Conservation (phyloP, 2,888 invertebrate species). For the Nasonovia ribisnigri region DNA sequence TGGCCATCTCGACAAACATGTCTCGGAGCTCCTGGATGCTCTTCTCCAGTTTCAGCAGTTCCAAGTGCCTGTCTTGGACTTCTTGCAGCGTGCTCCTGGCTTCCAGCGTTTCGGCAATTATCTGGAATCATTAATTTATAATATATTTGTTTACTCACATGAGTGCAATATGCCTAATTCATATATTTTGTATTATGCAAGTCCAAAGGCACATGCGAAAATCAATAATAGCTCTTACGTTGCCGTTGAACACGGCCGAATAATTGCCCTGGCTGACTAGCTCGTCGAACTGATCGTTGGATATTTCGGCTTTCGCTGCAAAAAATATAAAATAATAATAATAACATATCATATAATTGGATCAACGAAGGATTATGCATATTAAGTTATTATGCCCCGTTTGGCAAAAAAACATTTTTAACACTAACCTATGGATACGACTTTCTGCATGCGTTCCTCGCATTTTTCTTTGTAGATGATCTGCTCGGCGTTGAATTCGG, state of each 20-base stretch:
- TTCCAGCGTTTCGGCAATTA: slow-evolving; percentile 83
- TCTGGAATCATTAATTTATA: slow-evolving; percentile 72
- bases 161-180: background rate
- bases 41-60: slow-evolving; percentile 84
- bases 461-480: slow-evolving; percentile 75
- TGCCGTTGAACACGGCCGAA: slow-evolving; percentile 68
- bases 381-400: background rate
- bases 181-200: background rate
- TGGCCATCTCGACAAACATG: slow-evolving; percentile 87
- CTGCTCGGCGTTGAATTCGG: slow-evolving; percentile 75
- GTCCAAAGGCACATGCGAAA: background rate
- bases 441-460: slow-evolving; percentile 74
- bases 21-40: slow-evolving; percentile 83
- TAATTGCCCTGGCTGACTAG: slow-evolving; percentile 69
- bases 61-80: slow-evolving; percentile 85
- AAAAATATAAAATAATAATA: slow-evolving; percentile 36
- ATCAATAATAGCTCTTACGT: slow-evolving; percentile 67
- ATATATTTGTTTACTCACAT: background rate
- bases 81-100: slow-evolving; percentile 82
- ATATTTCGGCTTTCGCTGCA: slow-evolving; percentile 68
- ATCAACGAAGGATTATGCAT: background rate
- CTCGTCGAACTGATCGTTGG: slow-evolving; percentile 69
- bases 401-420: background rate
- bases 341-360: background rate
- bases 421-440: slow-evolving; percentile 74